Percentiles rank a stretch among this genome's conserved stretches.
Conservation (phyloP, 1,140 invertebrate species). For the Pogonomyrmex californicus region DNA sequence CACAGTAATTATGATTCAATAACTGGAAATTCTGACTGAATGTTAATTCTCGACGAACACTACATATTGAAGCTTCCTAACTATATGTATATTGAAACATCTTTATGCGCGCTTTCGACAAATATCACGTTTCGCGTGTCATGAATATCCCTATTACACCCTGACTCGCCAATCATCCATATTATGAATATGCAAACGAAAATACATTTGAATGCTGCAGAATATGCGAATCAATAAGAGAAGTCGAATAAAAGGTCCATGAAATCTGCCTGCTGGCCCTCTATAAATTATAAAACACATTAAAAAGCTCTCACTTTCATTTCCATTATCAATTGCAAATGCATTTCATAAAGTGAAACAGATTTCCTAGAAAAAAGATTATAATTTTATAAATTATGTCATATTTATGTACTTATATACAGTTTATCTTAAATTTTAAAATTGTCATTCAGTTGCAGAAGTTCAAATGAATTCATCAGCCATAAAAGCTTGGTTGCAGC, state of each 20-base stretch:
- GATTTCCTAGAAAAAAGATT: neutral
- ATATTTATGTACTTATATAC: neutral
- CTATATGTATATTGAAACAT: neutral
- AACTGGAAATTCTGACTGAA: neutral
- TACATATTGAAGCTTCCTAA: neutral
- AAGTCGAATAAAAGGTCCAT: neutral
- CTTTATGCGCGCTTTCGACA: neutral
- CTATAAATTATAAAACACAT: conserved; percentile 9
- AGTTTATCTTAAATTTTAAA: neutral
- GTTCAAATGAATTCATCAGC: conserved; percentile 87
- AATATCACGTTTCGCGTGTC: conserved; percentile 49
- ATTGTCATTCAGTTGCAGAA: conserved; percentile 35
- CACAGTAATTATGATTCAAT: neutral
- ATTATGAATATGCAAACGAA: conserved; percentile 52
- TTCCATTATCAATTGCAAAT: neutral
- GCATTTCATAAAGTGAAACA: neutral
- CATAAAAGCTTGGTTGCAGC: conserved; percentile 90
- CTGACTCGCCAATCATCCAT: conserved; percentile 21
- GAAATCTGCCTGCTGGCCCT: neutral
- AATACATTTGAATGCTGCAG: conserved; percentile 20
- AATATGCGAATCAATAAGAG: conserved; percentile 42
- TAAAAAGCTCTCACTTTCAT: neutral
- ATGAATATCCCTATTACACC: conserved; percentile 45
- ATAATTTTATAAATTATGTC: conserved; percentile 9
- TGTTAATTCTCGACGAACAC: neutral